These are phyloP conservation scores for Apocheima hispidaria DNA, from an alignment of 2,888 invertebrate genomes.

Conservation along the genomic window DNA sequence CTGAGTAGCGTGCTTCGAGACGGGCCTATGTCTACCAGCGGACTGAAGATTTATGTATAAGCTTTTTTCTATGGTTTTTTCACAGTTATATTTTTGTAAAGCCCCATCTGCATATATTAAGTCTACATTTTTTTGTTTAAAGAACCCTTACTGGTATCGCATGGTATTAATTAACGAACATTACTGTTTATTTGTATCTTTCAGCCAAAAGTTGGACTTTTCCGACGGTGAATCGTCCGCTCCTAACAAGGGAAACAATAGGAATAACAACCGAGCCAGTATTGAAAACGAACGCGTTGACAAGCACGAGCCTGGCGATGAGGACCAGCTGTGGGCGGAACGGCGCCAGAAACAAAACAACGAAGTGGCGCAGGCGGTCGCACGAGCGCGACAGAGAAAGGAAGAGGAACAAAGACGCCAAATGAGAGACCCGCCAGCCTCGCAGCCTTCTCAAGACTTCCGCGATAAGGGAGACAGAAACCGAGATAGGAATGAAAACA, in stretches of 20 bases:
- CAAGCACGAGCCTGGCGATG: conserved; percentile 73
- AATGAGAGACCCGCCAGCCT: conserved; percentile 71
- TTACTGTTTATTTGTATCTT: conserved; percentile 47
- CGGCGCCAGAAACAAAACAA: conserved; percentile 89
- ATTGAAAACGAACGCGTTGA: conserved; percentile 73
- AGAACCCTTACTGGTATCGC: neutral
- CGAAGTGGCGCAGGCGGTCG: conserved; percentile 92
- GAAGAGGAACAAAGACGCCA: conserved; percentile 95
- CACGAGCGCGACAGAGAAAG: conserved; percentile 93
- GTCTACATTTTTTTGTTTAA: too few relatives aligned
- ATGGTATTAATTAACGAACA: too few relatives aligned
- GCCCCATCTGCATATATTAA: too few relatives aligned
- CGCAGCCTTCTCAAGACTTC: conserved; percentile 58
- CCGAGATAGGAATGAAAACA: conserved; percentile 66
- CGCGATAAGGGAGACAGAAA: conserved; percentile 63
- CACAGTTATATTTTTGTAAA: too few relatives aligned
- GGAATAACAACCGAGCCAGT: conserved; percentile 68
- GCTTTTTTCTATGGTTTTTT: too few relatives aligned
- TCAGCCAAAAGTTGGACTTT: conserved; percentile 95
- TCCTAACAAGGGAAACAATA: conserved; percentile 62
- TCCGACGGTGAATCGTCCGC: conserved; percentile 93
- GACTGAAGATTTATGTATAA: too few relatives aligned
- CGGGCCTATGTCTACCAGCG: too few relatives aligned
- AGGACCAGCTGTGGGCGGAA: conserved; percentile 89
- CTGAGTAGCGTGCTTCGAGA: too few relatives aligned